Base-by-base conservation (phyloP, 2,113 vertebrate genomes). In the Pyrgilauda ruficollis region DNA sequence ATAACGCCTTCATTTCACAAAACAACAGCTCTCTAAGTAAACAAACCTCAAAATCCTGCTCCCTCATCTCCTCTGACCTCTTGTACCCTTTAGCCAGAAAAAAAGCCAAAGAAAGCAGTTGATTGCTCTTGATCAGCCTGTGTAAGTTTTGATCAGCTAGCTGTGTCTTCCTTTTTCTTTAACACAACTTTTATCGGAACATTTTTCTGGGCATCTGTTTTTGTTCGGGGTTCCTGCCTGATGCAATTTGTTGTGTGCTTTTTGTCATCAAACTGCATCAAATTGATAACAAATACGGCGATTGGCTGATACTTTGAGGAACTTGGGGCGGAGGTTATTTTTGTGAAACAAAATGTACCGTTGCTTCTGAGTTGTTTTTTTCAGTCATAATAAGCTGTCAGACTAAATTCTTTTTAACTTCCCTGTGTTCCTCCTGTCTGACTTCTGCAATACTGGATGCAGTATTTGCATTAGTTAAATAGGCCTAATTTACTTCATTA, bases 401-500 rank as follows among this genome's bases (percentile, higher is more conserved):
- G 47, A 66, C 44, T 70, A 74, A 93, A 92, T 91, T 91, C 28
- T 94, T 82, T 31, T 43, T 39, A 62, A 52, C 16, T 80, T 90
- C 35, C 12, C 22, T 59, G 12, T 3, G 2, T 35, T 37, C 30
- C 8, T 92, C 5, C 33, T 37, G 28, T 75, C 66, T 84, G 61
- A 62, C 43, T 96, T 93, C 23, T 93, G 72, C 41, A 47, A 44
- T 59, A 56, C 24, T 59, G 68, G 30, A 23, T 82, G 76, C 47
- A 59, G 31, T 87, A 87, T 89, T 92, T 83, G 59, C 19, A 15
- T 74, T 95, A 59, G 86, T 80, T 93, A 89, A 93, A 63, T 68
- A 86, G 72, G 27, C 59, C 78, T 79, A 21, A 67, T 81, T 77
- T 69, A 91, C 66, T 93, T 91, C 53, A 44, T 93, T 88, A 76